Percentiles rank a stretch among this genome's conserved stretches.
These are phyloP conservation scores for Sus scrofa DNA, from an alignment of 2,113 vertebrate species.

Conservation along the genomic window DNA sequence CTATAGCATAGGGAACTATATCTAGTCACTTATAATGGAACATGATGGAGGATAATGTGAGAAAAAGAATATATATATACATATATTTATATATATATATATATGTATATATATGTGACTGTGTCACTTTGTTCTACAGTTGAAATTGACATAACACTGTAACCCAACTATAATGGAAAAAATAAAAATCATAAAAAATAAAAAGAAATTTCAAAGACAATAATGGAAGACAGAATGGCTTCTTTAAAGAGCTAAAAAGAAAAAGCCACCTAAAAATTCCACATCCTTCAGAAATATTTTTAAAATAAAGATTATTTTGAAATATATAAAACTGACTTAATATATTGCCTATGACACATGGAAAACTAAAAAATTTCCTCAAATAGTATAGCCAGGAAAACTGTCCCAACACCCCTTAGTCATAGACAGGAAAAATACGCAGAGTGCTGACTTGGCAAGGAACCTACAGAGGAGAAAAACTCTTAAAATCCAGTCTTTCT, in stretches of 20 bases:
- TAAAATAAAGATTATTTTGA: background rate
- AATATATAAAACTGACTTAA: background rate
- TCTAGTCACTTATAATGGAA: too few species aligned
- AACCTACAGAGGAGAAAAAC: background rate
- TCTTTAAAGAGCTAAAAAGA: background rate
- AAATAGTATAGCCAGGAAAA: background rate
- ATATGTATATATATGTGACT: too few species aligned
- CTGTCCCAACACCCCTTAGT: background rate
- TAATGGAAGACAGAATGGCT: background rate
- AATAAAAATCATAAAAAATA: too few species aligned
- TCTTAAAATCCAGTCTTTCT: background rate
- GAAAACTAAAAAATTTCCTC: background rate
- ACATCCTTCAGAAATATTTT: too few species aligned
- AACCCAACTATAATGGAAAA: too few species aligned
- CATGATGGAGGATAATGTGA: too few species aligned
- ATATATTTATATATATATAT: too few species aligned
- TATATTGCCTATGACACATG: background rate
- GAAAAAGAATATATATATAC: too few species aligned
- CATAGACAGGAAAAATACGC: too few species aligned
- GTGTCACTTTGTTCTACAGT: too few species aligned
- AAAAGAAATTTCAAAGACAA: background rate
- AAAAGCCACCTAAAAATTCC: rapidly evolving
- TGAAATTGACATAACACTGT: too few species aligned
- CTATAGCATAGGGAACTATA: too few species aligned
- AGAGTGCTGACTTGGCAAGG: background rate